These are phyloP conservation scores for Hydrophis major DNA, from an alignment of 2,797 vertebrate species.

Conservation along the genomic window DNA sequence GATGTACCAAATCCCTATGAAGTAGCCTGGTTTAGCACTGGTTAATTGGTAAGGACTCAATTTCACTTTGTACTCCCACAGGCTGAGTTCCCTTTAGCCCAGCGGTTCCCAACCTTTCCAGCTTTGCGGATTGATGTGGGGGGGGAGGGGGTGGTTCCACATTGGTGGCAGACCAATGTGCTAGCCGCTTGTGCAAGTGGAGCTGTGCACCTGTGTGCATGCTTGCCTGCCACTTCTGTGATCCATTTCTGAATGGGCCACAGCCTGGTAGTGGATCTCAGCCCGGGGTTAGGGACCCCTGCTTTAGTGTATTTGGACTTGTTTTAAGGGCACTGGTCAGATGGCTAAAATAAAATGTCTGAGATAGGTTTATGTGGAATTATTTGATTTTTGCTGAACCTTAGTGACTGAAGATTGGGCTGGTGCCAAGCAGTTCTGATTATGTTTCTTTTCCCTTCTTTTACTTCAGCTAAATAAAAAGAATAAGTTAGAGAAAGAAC, in stretches of 20 bases:
- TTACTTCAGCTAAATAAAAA: background rate
- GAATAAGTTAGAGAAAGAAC: background rate
- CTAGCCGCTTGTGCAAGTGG: background rate
- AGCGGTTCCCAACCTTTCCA: background rate
- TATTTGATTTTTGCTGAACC: background rate
- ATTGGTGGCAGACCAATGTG: background rate
- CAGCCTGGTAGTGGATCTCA: background rate
- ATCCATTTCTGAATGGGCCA: background rate
- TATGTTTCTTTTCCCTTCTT: background rate
- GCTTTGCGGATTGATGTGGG: background rate
- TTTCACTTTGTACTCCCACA: background rate
- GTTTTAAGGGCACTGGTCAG: background rate
- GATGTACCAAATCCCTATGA: background rate
- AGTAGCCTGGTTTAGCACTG: background rate
- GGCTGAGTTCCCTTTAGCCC: background rate
- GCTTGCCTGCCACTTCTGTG: background rate
- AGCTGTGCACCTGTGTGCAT: rapidly evolving
- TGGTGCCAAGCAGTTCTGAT: background rate
- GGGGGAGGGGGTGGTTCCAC: background rate
- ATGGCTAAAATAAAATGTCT: background rate
- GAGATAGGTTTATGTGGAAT: background rate
- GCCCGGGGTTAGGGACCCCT: background rate
- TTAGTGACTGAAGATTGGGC: background rate
- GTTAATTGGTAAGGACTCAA: background rate
- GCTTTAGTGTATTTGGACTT: background rate